Evolutionary conservation across 2,888 invertebrate genomes (phyloP).

Genomic region (Camponotus fellah): DNA sequence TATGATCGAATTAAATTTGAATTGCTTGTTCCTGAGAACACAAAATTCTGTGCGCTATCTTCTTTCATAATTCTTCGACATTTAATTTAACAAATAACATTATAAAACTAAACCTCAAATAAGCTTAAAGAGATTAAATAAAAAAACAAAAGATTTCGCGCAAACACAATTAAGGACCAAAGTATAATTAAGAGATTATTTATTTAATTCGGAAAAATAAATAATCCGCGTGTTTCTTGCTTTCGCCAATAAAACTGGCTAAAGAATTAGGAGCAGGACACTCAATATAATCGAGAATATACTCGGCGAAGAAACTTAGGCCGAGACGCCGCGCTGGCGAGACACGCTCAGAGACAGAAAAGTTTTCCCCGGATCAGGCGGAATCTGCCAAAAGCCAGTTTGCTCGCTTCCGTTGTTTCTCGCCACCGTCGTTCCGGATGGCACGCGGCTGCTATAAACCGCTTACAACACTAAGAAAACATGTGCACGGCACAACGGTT

Average conservation of each 20-base stretch:
- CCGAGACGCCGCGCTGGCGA: conserved; percentile 40
- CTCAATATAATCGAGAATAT: conserved; percentile 45
- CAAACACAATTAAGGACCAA: background rate
- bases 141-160: background rate
- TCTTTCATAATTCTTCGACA: background rate
- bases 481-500: conserved; percentile 31
- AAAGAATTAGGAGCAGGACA: conserved; percentile 16
- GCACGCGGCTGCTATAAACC: conserved; percentile 25
- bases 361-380: conserved; percentile 31
- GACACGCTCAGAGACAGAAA: conserved; percentile 14
- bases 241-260: conserved; percentile 22
- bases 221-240: conserved; percentile 5
- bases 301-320: conserved; percentile 37
- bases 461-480: conserved; percentile 45
- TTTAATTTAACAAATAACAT: background rate
- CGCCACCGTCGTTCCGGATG: conserved; percentile 33
- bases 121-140: conserved; percentile 11
- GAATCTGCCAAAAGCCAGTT: conserved; percentile 50
- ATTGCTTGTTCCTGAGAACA: background rate
- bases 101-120: background rate
- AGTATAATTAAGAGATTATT: conserved; percentile 6
- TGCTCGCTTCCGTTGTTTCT: conserved; percentile 35
- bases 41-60: background rate
- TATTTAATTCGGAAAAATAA: background rate
- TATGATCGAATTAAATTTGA: background rate